These are phyloP conservation scores for Muscina levida DNA, from an alignment of 2,888 invertebrate genomes.

Conservation along the genomic window DNA sequence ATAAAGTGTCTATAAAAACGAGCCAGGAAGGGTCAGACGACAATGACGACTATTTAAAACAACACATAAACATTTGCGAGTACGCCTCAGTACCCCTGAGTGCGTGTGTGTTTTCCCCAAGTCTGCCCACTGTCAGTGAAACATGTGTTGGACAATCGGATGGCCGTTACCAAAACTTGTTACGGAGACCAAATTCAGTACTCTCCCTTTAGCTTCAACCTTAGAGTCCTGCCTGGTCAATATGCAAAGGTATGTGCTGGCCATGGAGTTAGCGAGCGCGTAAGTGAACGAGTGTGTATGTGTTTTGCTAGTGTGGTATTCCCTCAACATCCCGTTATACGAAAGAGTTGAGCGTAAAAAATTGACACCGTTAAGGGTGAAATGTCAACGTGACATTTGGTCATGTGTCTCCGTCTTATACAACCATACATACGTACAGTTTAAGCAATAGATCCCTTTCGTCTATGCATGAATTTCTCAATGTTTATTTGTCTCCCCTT, in stretches of 20 bases:
- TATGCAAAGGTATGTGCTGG: conserved; percentile 54
- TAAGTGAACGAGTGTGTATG: conserved; percentile 32
- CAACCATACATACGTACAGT: no score
- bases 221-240: background rate
- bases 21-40: background rate
- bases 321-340: conserved; percentile 23
- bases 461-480: conserved; percentile 22
- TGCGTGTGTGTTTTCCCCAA: conserved; percentile 19
- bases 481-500: conserved; percentile 1
- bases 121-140: conserved; percentile 65
- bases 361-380: conserved; percentile 78
- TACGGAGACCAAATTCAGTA: background rate
- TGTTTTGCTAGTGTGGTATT: conserved; percentile 73
- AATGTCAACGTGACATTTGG: conserved; percentile 73
- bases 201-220: background rate
- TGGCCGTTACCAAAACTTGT: conserved; percentile 39
- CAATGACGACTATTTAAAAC: conserved; percentile 33
- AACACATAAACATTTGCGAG: background rate
- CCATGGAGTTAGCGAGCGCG: no score
- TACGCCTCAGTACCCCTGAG: background rate
- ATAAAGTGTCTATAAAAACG: conserved; percentile 60
- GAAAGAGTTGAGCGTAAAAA: conserved; percentile 69
- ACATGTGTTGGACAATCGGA: conserved; percentile 52
- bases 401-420: conserved; percentile 60
- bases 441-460: no score